Evolutionary conservation across 2,888 invertebrate genomes (phyloP), one percentile per base, ranked within the genome.

Genomic region (Nemotelus nigrinus): DNA sequence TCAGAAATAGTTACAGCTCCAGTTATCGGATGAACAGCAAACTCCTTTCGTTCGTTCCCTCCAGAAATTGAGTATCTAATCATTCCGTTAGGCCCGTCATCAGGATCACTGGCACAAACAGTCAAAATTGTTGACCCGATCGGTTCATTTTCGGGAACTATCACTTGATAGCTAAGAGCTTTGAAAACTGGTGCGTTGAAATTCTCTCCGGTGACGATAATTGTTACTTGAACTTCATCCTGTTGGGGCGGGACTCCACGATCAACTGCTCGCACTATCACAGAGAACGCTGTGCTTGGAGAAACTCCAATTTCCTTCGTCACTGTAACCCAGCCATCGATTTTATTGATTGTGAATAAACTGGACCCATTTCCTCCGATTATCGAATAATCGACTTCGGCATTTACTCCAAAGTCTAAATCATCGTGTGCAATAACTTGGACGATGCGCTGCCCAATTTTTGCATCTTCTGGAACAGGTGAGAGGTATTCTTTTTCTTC

Each of bases 141-240:
- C 0, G 94, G 94, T 84, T 96, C 96, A 86, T 96, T 96, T 89
- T 98, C 97, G 0, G 95, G 94, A 1, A 98, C 94, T 79, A 95
- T 93, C 0, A 96, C 96, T 88, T 96, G 94, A 85, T 96, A 96
- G 82, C 94, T 94, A 0, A 93, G 87, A 0, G 94, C 94, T 3
- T 93, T 94, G 84, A 97, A 98, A 74, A 91, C 91, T 0, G 98
- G 98, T 1, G 91, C 89, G 83, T 92, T 90, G 58, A 89, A 88
- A 86, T 98, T 98, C 84, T 95, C 94, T 2, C 94, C 96, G 0
- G 97, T 96, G 0, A 96, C 92, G 3, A 96, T 91, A 80, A 97
- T 89, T 0, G 89, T 91, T 0, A 96, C 90, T 0, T 88, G 88
- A 0, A 93, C 91, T 83, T 94, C 92, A 84, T 96, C 95, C 48